Evolutionary conservation across 1,140 invertebrate species (phyloP), one percentile per base, ranked within the genome.

Genomic region (Thrips palmi): DNA sequence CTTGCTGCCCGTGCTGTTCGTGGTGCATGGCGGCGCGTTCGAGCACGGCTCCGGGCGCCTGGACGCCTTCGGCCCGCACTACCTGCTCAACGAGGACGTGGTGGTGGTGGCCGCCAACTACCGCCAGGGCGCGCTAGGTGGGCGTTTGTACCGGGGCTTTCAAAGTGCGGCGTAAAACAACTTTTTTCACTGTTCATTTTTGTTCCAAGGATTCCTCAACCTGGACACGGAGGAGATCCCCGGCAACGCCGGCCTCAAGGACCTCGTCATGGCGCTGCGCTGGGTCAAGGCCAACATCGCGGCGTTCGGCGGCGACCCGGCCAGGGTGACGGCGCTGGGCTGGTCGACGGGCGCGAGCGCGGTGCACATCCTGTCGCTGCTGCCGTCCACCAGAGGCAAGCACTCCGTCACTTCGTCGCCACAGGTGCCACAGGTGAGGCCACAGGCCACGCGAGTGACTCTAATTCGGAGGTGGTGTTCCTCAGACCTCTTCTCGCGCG

Each of bases 281-380:
- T 66, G 64, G 64, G 53, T 66, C 5, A 46, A 55, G 31, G 39
- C 49, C 5, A 55, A 65, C 28, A 57, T 65, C 3, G 22, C n/a
- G 2, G 22, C 37, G 8, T 65, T 63, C 43, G 57, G 59, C 19
- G 49, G 49, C 8, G 47, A 51, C 32, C 45, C 46, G 1, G 25
- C 40, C n/a, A 40, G 27, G 20, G 41, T 51, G 6, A 51, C 48
- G 2, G 40, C 27, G 43, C 41, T 24, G 49, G 49, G 0, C 42
- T 41, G 24, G 48, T 47, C 19, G 41, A 44, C 14, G 49, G 49
- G 4, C 42, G 55, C 0, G 25, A 41, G 6, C 41, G 40, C n/a
- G 34, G n/a, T n/a, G n/a, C n/a, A n/a, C n/a, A n/a, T n/a, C n/a
- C n/a, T n/a, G n/a, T n/a, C n/a, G n/a, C n/a, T n/a, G n/a, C n/a